Evolutionary conservation across 2,797 vertebrate genomes (phyloP), one percentile per base, ranked within the genome.

Genomic region (Eulemur mongoz): DNA sequence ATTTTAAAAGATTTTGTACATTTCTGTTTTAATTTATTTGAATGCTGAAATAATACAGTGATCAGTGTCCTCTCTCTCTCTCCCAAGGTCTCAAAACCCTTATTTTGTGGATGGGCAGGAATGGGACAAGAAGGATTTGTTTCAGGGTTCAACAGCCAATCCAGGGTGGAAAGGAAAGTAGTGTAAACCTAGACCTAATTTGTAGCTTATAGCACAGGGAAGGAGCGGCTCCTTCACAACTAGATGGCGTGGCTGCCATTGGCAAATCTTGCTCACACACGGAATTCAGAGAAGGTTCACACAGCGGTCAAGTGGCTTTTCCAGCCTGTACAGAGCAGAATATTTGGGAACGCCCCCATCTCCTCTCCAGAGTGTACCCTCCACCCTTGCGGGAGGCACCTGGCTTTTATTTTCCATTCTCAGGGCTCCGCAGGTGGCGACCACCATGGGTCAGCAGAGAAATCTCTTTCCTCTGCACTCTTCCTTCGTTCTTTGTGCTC

Each of bases 1-100:
- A 85, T 79, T n/a, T 86, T 25, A 59, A 50, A 30, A 20, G 7
- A 78, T 23, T 52, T 65, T n/a, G 32, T 69, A 52, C 18, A n/a
- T 82, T 86, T 72, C 25, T 40, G 27, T 92, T 48, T 85, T 87
- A 61, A 82, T 87, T 52, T 38, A 63, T 32, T 84, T 75, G 48
- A 83, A n/a, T 61, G 35, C 78, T 14, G 23, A 83, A 80, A 73
- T 40, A 57, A 35, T 20, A 4, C 1, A n/a, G 38, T 50, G 50
- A 75, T 18, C 45, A 25, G 63, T 81, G 23, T 50, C 38, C 22
- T 82, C 32, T 32, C 0, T 13, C 17, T 75, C 25, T 85, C 52
- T 61, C 40, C 18, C 15, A 32, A 70, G 7, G 20, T 38, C 38
- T 97, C 38, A 72, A 70, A 85, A 80, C 27, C 61, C 23, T 75